Evolutionary conservation across 2,113 vertebrate species (phyloP).

Genomic region (Hepsetus odoe): DNA sequence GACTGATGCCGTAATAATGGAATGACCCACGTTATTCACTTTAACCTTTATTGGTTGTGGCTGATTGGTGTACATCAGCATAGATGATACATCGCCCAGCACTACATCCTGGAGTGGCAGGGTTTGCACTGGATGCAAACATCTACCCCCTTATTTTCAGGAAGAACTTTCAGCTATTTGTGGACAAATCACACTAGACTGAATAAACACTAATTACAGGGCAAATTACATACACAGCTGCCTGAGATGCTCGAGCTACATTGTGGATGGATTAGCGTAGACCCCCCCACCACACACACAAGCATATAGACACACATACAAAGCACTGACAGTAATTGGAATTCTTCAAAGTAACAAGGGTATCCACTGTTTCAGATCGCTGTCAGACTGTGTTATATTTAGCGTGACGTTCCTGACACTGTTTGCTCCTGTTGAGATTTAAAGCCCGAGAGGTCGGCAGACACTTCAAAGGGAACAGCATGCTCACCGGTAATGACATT

Average conservation of each 20-base stretch:
- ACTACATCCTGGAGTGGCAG: neutral
- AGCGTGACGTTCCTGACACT: conserved; percentile 65
- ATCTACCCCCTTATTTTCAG: conserved; percentile 15
- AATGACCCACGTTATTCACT: too few relatives aligned
- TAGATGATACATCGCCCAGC: neutral
- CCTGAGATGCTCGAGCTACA: conserved; percentile 38
- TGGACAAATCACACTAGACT: conserved; percentile 46
- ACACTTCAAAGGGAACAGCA: conserved; percentile 61
- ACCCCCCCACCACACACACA: conserved; percentile 35
- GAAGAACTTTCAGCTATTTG: conserved; percentile 37
- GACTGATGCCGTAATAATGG: too few relatives aligned
- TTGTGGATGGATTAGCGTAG: conserved; percentile 49
- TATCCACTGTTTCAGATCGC: conserved; percentile 66
- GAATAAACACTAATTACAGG: conserved; percentile 54
- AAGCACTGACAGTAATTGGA: conserved; percentile 73
- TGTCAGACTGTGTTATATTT: conserved; percentile 76
- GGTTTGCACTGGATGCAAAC: neutral
- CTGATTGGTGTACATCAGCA: too few relatives aligned
- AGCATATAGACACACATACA: conserved; percentile 22
- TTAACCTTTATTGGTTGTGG: too few relatives aligned
- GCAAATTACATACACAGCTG: conserved; percentile 47
- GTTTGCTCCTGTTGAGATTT: conserved; percentile 65
- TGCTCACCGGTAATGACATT: conserved; percentile 64
- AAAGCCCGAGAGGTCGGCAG: conserved; percentile 65
- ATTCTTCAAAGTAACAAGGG: conserved; percentile 73